These are phyloP conservation scores for Meda fulgida DNA, from an alignment of 2,797 vertebrate genomes.

Conservation along the genomic window DNA sequence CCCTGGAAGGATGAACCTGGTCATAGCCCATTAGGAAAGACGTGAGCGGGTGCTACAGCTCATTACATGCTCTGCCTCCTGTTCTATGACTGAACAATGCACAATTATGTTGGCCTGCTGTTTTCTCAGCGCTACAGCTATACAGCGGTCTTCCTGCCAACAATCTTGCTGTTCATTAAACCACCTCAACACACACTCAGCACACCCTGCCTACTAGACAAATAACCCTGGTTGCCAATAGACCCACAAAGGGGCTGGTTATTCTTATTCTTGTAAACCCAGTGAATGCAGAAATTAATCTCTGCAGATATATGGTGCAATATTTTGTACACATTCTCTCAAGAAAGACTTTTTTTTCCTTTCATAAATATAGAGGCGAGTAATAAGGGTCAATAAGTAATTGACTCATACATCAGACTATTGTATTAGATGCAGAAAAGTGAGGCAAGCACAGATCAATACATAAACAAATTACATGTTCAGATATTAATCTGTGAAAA, in stretches of 20 bases:
- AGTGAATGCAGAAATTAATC: slow-evolving; percentile 38
- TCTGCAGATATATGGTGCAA: slow-evolving; percentile 27
- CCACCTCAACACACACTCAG: slow-evolving; percentile 43
- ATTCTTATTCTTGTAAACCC: slow-evolving; percentile 34
- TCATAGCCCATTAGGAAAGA: slow-evolving; percentile 81
- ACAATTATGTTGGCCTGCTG: slow-evolving; percentile 79
- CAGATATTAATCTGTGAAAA: slow-evolving; percentile 39
- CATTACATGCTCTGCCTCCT: slow-evolving; percentile 84
- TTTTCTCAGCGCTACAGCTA: slow-evolving; percentile 65
- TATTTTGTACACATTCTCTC: slow-evolving; percentile 17
- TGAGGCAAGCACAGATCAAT: slow-evolving; percentile 39
- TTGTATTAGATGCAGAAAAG: slow-evolving; percentile 32
- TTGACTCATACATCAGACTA: slow-evolving; percentile 50
- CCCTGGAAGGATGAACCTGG: slow-evolving; percentile 67
- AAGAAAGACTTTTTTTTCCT: slow-evolving; percentile 6
- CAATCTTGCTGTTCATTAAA: slow-evolving; percentile 64
- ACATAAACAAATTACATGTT: slow-evolving; percentile 35
- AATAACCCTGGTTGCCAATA: slow-evolving; percentile 60
- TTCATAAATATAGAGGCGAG: slow-evolving; percentile 32
- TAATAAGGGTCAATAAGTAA: slow-evolving; percentile 38
- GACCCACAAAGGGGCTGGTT: slow-evolving; percentile 62
- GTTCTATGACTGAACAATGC: slow-evolving; percentile 82
- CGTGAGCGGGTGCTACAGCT: slow-evolving; percentile 78
- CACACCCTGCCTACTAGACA: slow-evolving; percentile 54
- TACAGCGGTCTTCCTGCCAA: slow-evolving; percentile 71